These are phyloP conservation scores for Melolontha melolontha DNA, from an alignment of 2,888 invertebrate species.

Conservation along the genomic window DNA sequence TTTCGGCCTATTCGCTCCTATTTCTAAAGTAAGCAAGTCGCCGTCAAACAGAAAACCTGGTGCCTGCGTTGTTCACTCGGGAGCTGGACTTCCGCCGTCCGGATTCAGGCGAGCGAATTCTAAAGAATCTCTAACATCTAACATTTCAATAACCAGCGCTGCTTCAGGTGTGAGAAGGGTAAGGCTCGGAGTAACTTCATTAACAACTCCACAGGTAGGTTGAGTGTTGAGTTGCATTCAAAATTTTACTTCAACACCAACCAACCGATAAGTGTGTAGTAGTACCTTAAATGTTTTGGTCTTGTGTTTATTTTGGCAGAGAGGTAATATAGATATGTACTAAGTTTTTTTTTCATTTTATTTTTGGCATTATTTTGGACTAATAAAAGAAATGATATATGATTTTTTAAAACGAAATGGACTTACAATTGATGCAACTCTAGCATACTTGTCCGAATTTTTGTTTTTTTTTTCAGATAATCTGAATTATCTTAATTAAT, in stretches of 20 bases:
- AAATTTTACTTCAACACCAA: conserved; percentile 52
- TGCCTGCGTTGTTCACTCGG: conserved; percentile 74
- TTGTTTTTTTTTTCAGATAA: no score
- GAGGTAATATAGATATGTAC: no score
- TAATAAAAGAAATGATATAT: no score
- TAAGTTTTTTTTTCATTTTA: no score
- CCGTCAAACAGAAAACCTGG: conserved; percentile 79
- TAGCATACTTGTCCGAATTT: no score
- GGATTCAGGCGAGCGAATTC: conserved; percentile 82
- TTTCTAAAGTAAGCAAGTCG: conserved; percentile 89
- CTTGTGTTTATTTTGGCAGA: neutral
- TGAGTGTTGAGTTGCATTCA: conserved; percentile 56
- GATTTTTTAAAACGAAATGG: no score
- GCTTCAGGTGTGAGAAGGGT: conserved; percentile 76
- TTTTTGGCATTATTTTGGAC: no score
- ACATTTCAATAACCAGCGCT: conserved; percentile 63
- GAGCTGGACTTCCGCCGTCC: conserved; percentile 59
- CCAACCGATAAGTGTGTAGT: conserved; percentile 49
- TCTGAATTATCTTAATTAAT: no score
- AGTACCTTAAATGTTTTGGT: neutral
- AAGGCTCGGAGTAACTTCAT: conserved; percentile 80
- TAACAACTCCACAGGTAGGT: conserved; percentile 74
- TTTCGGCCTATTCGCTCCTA: conserved; percentile 93
- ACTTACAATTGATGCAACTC: no score
- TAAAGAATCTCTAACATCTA: conserved; percentile 81